Conservation (phyloP, 1,140 invertebrate genomes). For the Dendrolimus kikuchii region DNA sequence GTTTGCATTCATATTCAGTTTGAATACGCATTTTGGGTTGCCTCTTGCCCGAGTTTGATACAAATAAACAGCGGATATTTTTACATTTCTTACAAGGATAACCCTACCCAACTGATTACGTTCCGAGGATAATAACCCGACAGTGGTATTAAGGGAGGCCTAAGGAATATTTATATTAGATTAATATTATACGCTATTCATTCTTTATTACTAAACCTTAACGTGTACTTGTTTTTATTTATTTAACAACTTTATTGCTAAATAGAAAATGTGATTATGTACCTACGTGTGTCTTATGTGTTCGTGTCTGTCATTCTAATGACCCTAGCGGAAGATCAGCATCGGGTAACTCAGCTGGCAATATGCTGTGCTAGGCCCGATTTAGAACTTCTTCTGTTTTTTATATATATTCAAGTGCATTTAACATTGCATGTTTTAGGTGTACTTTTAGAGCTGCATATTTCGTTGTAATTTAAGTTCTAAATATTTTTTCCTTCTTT, state of each 20-base stretch:
- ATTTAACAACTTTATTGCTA: neutral
- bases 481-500: too few species aligned
- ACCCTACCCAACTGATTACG: conserved; percentile 67
- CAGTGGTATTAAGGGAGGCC: conserved; percentile 32
- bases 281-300: too few species aligned
- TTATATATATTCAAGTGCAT: too few species aligned
- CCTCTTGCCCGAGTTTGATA: conserved; percentile 60
- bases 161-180: conserved; percentile 38
- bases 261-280: too few species aligned
- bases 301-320: too few species aligned
- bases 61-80: conserved; percentile 70
- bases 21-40: conserved; percentile 65
- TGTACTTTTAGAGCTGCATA: too few species aligned
- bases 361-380: too few species aligned
- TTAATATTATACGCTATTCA: conserved; percentile 18
- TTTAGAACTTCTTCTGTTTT: too few species aligned
- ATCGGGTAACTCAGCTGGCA: too few species aligned
- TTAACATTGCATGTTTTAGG: too few species aligned
- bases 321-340: too few species aligned
- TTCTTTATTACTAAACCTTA: conserved; percentile 5
- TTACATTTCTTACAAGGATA: conserved; percentile 60
- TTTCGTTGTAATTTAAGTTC: too few species aligned
- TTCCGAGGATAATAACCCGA: conserved; percentile 53
- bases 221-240: neutral
- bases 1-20: conserved; percentile 70